Percentiles rank a stretch among this genome's conserved stretches.
phyloP scores from a whole-genome alignment of 2,888 invertebrate genomes.

The Strigamia transsilvanica region DNA sequence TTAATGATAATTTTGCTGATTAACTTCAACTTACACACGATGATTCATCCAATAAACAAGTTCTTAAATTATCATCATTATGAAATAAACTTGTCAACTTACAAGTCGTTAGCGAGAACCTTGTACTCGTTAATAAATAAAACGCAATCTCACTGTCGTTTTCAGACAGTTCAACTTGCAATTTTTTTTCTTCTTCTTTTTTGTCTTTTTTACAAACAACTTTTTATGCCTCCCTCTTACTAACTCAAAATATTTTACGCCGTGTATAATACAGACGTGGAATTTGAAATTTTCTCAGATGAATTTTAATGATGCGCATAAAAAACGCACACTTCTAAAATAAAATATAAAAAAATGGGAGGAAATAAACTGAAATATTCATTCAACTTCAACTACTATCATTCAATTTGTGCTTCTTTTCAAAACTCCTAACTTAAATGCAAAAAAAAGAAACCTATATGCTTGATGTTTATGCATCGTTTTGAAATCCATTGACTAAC shows the following conservation, averaged over 20 bases:
- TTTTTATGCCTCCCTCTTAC: conserved; percentile 10
- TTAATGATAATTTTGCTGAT: conserved; percentile 3
- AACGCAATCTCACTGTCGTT: conserved; percentile 21
- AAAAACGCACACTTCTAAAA: conserved; percentile 12
- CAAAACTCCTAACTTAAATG: conserved; percentile 3
- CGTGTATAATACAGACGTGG: conserved; percentile 3
- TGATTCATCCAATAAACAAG: conserved; percentile 23
- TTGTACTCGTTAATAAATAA: conserved; percentile 40
- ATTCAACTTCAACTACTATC: conserved; percentile 12
- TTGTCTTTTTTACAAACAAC: neutral
- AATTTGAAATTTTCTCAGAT: conserved; percentile 33
- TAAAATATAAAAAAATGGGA: neutral
- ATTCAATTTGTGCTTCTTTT: conserved; percentile 22
- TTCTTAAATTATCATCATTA: conserved; percentile 24
- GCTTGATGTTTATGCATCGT: conserved; percentile 20
- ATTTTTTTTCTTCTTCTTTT: neutral
- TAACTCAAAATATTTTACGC: conserved; percentile 28
- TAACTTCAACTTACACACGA: neutral
- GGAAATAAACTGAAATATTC: conserved; percentile 13
- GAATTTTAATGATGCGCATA: conserved; percentile 43
- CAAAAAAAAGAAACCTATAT: neutral
- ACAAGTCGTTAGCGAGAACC: conserved; percentile 25
- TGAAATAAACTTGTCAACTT: conserved; percentile 18
- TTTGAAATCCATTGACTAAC: conserved; percentile 27
- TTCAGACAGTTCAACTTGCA: conserved; percentile 27